Conservation (phyloP, 2,113 vertebrate genomes). For the Semnornis frantzii region DNA sequence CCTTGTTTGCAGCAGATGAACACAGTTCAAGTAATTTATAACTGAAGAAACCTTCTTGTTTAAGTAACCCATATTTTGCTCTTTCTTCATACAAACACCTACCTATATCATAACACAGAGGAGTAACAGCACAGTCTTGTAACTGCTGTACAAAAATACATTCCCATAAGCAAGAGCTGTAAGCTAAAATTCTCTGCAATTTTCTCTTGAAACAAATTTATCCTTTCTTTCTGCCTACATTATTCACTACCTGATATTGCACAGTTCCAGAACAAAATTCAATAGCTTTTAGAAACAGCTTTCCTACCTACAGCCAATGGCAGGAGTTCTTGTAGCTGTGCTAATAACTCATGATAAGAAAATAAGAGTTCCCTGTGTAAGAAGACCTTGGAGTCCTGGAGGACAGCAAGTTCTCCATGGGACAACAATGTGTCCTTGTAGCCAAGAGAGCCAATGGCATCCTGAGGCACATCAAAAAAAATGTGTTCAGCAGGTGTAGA, state of each 20-base stretch:
- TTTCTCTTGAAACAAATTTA: conserved; percentile 56
- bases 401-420: no score
- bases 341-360: not conserved
- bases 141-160: not conserved
- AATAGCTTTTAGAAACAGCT: conserved; percentile 24
- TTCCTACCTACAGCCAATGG: not conserved
- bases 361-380: not conserved
- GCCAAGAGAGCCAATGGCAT: no score
- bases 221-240: conserved; percentile 35
- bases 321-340: not conserved
- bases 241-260: conserved; percentile 57
- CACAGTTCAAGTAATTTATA: not conserved
- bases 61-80: not conserved
- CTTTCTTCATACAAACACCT: not conserved
- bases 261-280: conserved; percentile 43
- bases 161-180: not conserved
- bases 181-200: conserved; percentile 47
- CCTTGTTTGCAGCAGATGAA: not conserved
- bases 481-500: no score
- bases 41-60: not conserved
- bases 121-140: not conserved
- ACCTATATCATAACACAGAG: not conserved
- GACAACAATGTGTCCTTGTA: no score
- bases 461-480: no score
- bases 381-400: no score